Conservation (phyloP, 2,888 invertebrate genomes). For the Invenusta paracnida region DNA sequence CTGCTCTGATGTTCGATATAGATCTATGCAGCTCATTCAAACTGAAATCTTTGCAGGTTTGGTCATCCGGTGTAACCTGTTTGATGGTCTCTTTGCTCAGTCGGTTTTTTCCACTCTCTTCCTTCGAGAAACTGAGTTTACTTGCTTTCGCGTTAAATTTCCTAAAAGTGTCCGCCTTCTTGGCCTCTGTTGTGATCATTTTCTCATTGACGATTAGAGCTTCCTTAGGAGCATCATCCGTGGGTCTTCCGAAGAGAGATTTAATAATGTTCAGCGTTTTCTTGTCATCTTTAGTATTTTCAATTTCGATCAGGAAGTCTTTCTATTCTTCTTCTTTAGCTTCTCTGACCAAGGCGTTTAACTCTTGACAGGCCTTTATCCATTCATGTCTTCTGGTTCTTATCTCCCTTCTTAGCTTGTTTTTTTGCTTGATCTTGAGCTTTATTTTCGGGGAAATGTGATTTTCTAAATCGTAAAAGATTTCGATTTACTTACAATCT, state of each 20-base stretch:
- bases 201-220: not conserved
- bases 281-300: not conserved
- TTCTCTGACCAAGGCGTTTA: not conserved
- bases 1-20: conserved; percentile 3
- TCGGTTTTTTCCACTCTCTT: not conserved
- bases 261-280: not conserved
- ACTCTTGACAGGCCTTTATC: not conserved
- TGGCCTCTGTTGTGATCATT: not conserved
- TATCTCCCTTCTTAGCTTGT: not conserved
- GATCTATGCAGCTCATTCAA: not conserved
- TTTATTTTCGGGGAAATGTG: not conserved
- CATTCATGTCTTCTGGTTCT: not conserved
- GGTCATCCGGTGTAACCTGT: not conserved
- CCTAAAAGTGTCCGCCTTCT: not conserved
- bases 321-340: not conserved
- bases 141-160: not conserved
- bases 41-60: not conserved
- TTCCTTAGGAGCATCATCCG: not conserved
- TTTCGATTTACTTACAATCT: not conserved
- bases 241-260: not conserved
- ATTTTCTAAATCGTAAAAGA: not conserved
- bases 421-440: not conserved
- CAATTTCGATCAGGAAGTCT: not conserved
- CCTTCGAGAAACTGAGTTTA: not conserved
- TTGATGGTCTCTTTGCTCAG: not conserved